These are phyloP conservation scores for Anseranas semipalmata DNA, from an alignment of 2,113 vertebrate genomes.

Conservation along the genomic window DNA sequence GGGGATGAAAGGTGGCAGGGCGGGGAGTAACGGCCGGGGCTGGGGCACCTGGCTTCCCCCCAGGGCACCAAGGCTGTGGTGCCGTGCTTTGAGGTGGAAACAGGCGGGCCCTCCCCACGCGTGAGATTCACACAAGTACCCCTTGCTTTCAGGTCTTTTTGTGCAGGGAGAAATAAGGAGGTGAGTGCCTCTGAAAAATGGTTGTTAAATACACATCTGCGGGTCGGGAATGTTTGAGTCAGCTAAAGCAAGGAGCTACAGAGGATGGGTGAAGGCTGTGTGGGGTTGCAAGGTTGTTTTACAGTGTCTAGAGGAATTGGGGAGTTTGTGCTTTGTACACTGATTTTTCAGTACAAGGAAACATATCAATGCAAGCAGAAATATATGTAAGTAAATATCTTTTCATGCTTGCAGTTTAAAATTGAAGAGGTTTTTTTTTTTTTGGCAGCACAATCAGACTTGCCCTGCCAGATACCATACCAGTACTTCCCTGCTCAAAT, in stretches of 20 bases:
- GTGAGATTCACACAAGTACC: fast-evolving
- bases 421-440: background rate
- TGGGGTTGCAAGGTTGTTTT: background rate
- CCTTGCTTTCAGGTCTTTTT: background rate
- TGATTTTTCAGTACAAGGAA: background rate
- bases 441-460: background rate
- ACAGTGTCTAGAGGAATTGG: background rate
- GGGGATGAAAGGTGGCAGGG: background rate
- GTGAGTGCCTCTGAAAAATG: background rate
- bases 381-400: background rate
- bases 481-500: background rate
- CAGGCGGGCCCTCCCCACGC: fast-evolving
- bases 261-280: fast-evolving
- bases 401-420: background rate
- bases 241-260: fast-evolving
- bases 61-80: too few species aligned
- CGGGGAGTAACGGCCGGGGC: background rate
- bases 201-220: background rate
- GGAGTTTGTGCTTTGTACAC: background rate
- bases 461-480: background rate
- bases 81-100: background rate
- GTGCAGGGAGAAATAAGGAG: background rate
- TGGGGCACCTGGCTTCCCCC: background rate
- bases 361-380: background rate
- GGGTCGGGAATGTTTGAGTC: background rate